Evolutionary conservation across 2,888 invertebrate genomes (phyloP).

Genomic region (Apotomis turbidana): DNA sequence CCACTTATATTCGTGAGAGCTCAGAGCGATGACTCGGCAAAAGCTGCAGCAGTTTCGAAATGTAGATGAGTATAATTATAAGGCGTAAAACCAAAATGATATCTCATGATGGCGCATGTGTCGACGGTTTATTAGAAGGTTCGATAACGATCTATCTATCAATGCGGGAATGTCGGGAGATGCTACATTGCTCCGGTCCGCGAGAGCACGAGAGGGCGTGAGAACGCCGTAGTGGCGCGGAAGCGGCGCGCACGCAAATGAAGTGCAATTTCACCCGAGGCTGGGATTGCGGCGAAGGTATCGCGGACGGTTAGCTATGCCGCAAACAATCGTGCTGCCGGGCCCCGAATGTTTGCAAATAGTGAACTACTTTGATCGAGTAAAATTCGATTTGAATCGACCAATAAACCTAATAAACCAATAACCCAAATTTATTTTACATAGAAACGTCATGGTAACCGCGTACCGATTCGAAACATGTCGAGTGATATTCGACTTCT

Average conservation of each 20-base stretch:
- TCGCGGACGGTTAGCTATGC: slow-evolving; percentile 51
- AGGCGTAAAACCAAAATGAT: slow-evolving; percentile 59
- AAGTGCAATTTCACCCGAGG: slow-evolving; percentile 73
- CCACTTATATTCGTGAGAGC: slow-evolving; percentile 65
- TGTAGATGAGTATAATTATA: slow-evolving; percentile 58
- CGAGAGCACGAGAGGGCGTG: slow-evolving; percentile 60
- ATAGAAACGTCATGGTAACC: too few species aligned
- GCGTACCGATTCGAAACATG: too few species aligned
- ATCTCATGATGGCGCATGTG: slow-evolving; percentile 55
- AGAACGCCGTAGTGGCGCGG: slow-evolving; percentile 62
- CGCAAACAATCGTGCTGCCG: slow-evolving; percentile 23
- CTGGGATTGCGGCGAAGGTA: slow-evolving; percentile 64
- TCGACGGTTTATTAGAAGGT: slow-evolving; percentile 57
- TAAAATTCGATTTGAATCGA: not conserved
- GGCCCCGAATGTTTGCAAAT: slow-evolving; percentile 9
- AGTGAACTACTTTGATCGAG: not conserved
- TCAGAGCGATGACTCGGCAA: slow-evolving; percentile 66
- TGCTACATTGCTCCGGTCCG: slow-evolving; percentile 5
- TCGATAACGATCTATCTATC: slow-evolving; percentile 58
- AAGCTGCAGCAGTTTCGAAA: slow-evolving; percentile 59
- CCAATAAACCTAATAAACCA: too few species aligned
- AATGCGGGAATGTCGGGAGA: slow-evolving; percentile 48
- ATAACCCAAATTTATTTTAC: too few species aligned
- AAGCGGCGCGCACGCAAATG: slow-evolving; percentile 71
- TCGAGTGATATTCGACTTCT: too few species aligned